These are phyloP conservation scores for Sebastes kiyomatsui DNA, from an alignment of 2,797 vertebrate genomes.

Conservation along the genomic window DNA sequence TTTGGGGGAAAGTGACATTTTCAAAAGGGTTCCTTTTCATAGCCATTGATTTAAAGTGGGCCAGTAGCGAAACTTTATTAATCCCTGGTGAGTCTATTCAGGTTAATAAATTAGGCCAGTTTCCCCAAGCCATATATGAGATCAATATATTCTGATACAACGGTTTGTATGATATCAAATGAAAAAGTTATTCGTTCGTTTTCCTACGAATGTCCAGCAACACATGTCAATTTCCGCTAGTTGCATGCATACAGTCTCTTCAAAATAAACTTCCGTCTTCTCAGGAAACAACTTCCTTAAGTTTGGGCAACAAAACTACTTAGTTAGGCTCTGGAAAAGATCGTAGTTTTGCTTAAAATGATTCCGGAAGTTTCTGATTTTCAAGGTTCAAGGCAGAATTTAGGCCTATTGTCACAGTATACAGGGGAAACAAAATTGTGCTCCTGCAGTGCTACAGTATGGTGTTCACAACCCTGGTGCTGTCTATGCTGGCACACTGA, in stretches of 20 bases:
- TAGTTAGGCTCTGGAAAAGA: too few species aligned
- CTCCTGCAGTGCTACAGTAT: not conserved
- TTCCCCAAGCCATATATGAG: not conserved
- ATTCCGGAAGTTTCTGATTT: not conserved
- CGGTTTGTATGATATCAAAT: too few species aligned
- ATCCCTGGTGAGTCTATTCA: not conserved
- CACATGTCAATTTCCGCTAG: too few species aligned
- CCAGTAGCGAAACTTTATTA: not conserved
- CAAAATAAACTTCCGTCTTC: too few species aligned
- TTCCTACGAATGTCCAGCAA: too few species aligned
- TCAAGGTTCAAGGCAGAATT: not conserved
- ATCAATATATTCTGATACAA: not conserved
- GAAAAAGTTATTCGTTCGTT: too few species aligned
- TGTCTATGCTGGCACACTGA: not conserved
- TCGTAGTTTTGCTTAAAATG: too few species aligned
- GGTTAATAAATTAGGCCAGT: not conserved
- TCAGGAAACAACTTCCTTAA: too few species aligned
- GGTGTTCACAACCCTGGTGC: not conserved
- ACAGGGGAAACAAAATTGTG: not conserved
- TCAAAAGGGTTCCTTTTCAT: not conserved
- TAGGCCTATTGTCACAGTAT: not conserved
- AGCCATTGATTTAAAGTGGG: not conserved
- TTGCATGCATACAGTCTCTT: too few species aligned
- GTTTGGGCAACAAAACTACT: too few species aligned
- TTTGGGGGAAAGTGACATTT: not conserved